Conservation (phyloP, 2,888 invertebrate genomes). For the Lasioglossum lativentre region DNA sequence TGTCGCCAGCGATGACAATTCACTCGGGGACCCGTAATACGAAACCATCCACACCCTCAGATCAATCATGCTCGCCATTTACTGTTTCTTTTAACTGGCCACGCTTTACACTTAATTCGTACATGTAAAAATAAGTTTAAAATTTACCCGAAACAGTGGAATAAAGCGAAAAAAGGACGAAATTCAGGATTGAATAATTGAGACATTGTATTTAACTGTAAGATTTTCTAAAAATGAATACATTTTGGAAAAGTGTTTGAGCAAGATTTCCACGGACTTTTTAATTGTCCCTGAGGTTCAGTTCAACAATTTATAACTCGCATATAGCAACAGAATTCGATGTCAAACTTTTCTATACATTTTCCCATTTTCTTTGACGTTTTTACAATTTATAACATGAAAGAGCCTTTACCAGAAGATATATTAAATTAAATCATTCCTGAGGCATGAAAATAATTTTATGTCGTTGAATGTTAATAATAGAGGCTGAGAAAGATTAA, state of each 20-base stretch:
- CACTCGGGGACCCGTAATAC: constrained; percentile 68
- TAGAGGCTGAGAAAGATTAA: not conserved
- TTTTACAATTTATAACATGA: not conserved
- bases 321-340: no score
- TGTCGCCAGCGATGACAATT: constrained; percentile 63
- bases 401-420: not conserved
- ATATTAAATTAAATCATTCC: not conserved
- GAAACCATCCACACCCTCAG: constrained; percentile 68
- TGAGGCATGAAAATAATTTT: not conserved
- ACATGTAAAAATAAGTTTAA: not conserved
- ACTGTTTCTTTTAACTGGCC: constrained; percentile 46
- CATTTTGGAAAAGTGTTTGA: not conserved
- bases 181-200: not conserved
- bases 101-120: constrained; percentile 3
- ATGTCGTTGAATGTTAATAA: not conserved
- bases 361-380: not conserved
- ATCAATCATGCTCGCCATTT: constrained; percentile 72
- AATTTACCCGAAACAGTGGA: not conserved
- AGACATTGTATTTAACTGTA: not conserved
- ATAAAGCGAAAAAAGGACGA: not conserved
- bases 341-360: not conserved
- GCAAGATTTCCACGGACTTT: no score
- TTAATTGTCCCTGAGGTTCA: no score
- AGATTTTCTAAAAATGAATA: not conserved
- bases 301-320: no score